phyloP scores from a whole-genome alignment of 2,797 vertebrate genomes.

The Pseudochirops corinnae region DNA sequence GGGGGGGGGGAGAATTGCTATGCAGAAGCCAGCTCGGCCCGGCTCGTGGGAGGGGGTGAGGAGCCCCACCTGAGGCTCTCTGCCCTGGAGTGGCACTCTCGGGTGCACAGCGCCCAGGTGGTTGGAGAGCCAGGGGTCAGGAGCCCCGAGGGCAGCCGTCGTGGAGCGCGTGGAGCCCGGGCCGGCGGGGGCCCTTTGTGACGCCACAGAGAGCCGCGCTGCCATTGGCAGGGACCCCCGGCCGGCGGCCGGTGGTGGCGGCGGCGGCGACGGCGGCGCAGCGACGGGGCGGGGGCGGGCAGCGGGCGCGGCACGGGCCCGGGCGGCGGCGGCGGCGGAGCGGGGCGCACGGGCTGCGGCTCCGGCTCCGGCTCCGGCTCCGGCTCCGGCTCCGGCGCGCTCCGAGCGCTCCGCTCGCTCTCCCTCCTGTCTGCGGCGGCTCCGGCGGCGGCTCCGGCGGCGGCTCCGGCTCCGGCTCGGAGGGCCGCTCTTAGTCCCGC shows the following conservation, averaged over 20 bases:
- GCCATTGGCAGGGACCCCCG: constrained; percentile 36
- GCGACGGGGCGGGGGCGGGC: background rate
- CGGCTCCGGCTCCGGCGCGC: background rate
- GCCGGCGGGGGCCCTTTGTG: constrained; percentile 15
- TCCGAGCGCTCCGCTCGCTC: too few species aligned
- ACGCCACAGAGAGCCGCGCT: background rate
- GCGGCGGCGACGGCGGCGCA: background rate
- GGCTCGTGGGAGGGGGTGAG: background rate
- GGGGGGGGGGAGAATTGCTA: background rate
- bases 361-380: too few species aligned
- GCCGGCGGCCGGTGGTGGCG: background rate
- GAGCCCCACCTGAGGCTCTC: background rate
- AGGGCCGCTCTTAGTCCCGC: background rate
- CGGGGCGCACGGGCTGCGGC: background rate
- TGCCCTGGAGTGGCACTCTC: too few species aligned
- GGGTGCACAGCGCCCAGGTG: too few species aligned
- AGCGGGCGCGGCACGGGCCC: background rate
- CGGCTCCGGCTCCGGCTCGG: background rate
- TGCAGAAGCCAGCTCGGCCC: background rate
- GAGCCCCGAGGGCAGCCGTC: background rate
- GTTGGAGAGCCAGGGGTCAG: too few species aligned
- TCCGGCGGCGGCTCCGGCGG: background rate
- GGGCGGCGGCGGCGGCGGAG: constrained; percentile 1
- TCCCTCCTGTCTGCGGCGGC: background rate
- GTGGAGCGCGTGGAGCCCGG: background rate